Base-by-base conservation (phyloP, 2,113 vertebrate genomes). In the Osmerus mordax region DNA sequence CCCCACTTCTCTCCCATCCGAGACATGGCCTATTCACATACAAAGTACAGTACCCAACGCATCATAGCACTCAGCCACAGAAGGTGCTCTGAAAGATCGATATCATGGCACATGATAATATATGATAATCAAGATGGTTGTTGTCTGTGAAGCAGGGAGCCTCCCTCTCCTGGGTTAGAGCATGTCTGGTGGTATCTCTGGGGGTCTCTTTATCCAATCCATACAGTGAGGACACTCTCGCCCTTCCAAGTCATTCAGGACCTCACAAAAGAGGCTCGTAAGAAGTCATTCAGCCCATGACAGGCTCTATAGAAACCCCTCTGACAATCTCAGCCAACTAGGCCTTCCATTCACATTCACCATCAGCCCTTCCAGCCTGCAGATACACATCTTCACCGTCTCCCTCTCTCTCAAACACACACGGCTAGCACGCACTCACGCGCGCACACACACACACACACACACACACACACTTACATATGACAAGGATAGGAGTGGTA, bases 191-290 rank as follows among this genome's bases (percentile, higher is more conserved):
- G 2, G 15, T 15, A 56, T 64, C 51, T 15, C 47, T 63, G 72
- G 21, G 21, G 1, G 32, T 75, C 69, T 78, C 76, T 70, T 32
- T 54, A 79, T 85, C 72, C 65, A 73, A 36, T 73, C 75, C 55
- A 68, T 72, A 25, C 64, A 70, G 65, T 75, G 58, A 75, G 36
- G 19, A 66, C 74, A 73, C 74, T 75, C 61, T 36, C 67, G 73
- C 68, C 66, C 63, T 71, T 72, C 72, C 68, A 28, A 8, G 60
- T 76, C 61, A 82, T 87, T 87, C 76, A 84, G 58, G 55, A 64
- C 29, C 71, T 71, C 70, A 88, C 86, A 89, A 87, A 74, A 60
- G 78, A 58, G 70, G 63, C 81, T 79, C 81, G 73, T 70, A 72
- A 56, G 67, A 65, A 79, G 70, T 58, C 81, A 83, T 75, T 85